phyloP scores from a whole-genome alignment of 1,140 invertebrate species.

The Agrypnia vestita region DNA sequence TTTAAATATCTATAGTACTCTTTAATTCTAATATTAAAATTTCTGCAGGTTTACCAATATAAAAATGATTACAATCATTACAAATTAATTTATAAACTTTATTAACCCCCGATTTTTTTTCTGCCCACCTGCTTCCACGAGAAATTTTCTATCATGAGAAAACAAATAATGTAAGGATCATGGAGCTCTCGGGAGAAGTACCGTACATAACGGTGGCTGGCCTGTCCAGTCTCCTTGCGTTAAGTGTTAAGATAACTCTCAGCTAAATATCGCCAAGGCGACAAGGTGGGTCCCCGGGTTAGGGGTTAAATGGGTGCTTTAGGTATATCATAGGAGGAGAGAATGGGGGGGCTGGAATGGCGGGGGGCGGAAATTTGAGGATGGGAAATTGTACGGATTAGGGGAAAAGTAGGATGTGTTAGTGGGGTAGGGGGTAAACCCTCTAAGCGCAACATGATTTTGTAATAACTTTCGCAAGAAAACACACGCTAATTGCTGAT shows the following conservation, averaged over 20 bases:
- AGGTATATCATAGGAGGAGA: slow-evolving; percentile 15
- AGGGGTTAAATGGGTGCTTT: slow-evolving; percentile 27
- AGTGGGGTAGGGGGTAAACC: background rate
- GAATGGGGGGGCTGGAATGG: background rate
- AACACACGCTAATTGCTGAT: no score
- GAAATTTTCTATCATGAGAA: no score
- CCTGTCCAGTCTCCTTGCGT: slow-evolving; percentile 27
- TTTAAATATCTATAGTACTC: no score
- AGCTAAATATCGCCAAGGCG: slow-evolving; percentile 18
- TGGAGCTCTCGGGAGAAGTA: slow-evolving; percentile 10
- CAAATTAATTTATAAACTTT: no score
- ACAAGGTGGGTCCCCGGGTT: slow-evolving; percentile 28
- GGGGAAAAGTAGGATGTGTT: background rate
- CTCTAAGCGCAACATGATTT: slow-evolving; percentile 49
- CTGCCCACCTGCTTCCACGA: no score
- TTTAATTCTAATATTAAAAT: no score
- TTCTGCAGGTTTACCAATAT: no score
- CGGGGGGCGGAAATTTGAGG: background rate
- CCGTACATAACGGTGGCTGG: slow-evolving; percentile 9
- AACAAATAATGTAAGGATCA: background rate
- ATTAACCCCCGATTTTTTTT: no score
- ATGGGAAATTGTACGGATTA: slow-evolving; percentile 20
- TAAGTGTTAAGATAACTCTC: slow-evolving; percentile 35
- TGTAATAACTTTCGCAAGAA: slow-evolving; percentile 41
- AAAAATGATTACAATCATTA: no score